phyloP scores from a whole-genome alignment of 2,888 invertebrate genomes.

The Eupelmus urozonus region DNA sequence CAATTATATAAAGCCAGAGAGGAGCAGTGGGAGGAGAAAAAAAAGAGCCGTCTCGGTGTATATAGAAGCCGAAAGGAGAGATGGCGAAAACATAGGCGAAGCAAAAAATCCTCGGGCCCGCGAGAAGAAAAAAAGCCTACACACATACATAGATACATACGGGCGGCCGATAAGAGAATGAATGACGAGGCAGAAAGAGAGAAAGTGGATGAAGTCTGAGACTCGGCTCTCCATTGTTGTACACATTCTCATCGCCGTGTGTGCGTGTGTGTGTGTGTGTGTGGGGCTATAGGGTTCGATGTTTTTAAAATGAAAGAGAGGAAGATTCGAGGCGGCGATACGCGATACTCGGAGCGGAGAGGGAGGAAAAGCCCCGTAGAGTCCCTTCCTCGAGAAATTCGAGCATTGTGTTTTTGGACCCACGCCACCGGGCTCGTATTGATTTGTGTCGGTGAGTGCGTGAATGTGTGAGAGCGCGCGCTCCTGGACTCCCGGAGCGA shows the following conservation, averaged over 20 bases:
- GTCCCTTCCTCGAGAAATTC: constrained; percentile 46
- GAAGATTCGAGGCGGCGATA: constrained; percentile 52
- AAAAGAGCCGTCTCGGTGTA: not conserved
- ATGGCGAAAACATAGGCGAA: constrained; percentile 14
- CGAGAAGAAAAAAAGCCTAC: constrained; percentile 29
- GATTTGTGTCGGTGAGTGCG: constrained; percentile 38
- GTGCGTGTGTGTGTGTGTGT: not conserved
- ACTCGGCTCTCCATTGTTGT: constrained; percentile 15
- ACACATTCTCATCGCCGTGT: not conserved
- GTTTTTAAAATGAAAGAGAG: constrained; percentile 41
- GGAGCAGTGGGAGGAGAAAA: constrained; percentile 26
- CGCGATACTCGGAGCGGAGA: constrained; percentile 25
- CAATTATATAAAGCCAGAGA: constrained; percentile 39
- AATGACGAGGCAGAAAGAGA: constrained; percentile 57
- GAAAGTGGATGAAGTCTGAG: constrained; percentile 56
- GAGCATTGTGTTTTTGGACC: constrained; percentile 55
- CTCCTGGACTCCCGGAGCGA: constrained; percentile 15
- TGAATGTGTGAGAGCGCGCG: not conserved
- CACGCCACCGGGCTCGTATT: constrained; percentile 37
- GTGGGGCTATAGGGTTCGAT: constrained; percentile 6
- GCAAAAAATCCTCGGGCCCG: constrained; percentile 2
- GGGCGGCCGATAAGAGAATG: constrained; percentile 51
- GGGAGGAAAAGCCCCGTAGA: constrained; percentile 43
- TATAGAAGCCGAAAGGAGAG: not conserved
- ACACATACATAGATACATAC: constrained; percentile 2